Conservation (phyloP, 2,888 invertebrate species). For the Atethmia centrago region DNA sequence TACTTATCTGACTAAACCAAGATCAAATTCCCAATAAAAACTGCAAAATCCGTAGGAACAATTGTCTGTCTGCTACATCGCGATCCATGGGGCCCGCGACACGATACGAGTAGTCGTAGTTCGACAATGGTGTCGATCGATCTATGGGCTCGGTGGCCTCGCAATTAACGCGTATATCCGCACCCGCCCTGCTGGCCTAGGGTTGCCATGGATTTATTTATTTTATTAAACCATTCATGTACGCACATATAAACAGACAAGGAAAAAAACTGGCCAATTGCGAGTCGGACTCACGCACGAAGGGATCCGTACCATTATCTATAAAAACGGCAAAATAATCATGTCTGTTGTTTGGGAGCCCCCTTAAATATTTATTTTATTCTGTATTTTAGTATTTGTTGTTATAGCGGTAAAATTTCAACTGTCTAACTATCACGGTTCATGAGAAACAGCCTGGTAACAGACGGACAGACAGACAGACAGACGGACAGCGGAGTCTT, state of each 20-base stretch:
- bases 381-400: no score
- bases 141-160: constrained; percentile 79
- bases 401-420: no score
- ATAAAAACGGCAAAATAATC: no score
- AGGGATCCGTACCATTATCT: no score
- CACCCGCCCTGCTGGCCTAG: constrained; percentile 69
- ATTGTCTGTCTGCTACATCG: constrained; percentile 25
- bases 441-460: no score
- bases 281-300: no score
- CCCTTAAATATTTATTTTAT: no score
- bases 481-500: no score
- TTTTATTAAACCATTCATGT: background rate
- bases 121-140: constrained; percentile 72
- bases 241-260: background rate
- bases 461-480: no score
- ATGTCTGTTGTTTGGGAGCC: no score
- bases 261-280: no score
- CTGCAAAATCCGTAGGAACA: constrained; percentile 54
- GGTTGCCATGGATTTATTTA: constrained; percentile 44
- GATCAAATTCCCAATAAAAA: constrained; percentile 9
- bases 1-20: background rate
- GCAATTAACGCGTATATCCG: constrained; percentile 85
- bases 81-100: constrained; percentile 62
- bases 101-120: constrained; percentile 66
- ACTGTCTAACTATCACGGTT: no score